Percentiles rank a stretch among this genome's conserved stretches.
These are phyloP conservation scores for Caenorhabditis wallacei DNA, from an alignment of 2,888 invertebrate species.

Conservation along the genomic window DNA sequence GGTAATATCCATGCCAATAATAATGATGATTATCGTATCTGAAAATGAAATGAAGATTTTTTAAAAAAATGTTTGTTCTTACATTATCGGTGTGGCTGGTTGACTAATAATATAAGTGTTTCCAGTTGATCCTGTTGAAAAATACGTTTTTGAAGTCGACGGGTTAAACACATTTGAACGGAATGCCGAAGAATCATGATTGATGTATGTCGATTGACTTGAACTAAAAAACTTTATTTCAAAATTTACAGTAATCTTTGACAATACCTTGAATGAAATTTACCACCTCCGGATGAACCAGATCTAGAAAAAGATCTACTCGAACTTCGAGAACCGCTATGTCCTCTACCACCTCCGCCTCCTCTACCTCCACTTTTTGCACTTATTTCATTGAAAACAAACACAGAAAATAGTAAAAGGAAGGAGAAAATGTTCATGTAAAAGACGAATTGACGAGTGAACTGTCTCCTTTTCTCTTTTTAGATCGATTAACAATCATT, in stretches of 20 bases:
- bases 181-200: slow-evolving; percentile 37
- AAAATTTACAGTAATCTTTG: neutral
- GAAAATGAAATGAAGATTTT: neutral
- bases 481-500: slow-evolving; percentile 12
- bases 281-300: slow-evolving; percentile 24
- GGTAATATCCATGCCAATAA: slow-evolving; percentile 54
- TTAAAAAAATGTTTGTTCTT: neutral
- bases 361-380: slow-evolving; percentile 47
- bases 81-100: slow-evolving; percentile 37
- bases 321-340: slow-evolving; percentile 41
- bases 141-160: slow-evolving; percentile 22
- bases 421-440: slow-evolving; percentile 41
- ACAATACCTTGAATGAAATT: slow-evolving; percentile 17
- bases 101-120: slow-evolving; percentile 25
- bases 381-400: slow-evolving; percentile 28
- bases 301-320: slow-evolving; percentile 30
- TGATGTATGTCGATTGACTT: slow-evolving; percentile 15
- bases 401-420: slow-evolving; percentile 8
- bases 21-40: slow-evolving; percentile 52
- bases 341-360: slow-evolving; percentile 38
- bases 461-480: slow-evolving; percentile 13
- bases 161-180: slow-evolving; percentile 34
- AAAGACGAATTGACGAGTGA: slow-evolving; percentile 13
- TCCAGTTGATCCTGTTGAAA: slow-evolving; percentile 1
- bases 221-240: slow-evolving; percentile 23